Evolutionary conservation across 2,113 vertebrate genomes (phyloP).

Genomic region (Hyaena hyaena): DNA sequence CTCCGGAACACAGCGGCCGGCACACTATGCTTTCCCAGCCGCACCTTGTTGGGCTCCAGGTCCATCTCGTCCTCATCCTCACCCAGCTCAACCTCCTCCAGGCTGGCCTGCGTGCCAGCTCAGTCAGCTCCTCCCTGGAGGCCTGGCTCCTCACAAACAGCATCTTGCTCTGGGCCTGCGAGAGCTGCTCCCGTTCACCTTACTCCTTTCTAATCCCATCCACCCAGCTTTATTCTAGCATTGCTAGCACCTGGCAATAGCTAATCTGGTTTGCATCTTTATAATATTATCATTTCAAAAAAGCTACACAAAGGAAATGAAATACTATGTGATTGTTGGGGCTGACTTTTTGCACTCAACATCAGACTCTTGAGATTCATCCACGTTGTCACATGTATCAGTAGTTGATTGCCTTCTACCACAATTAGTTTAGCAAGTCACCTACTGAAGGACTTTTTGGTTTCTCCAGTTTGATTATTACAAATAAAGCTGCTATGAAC

Average conservation of each 20-base stretch:
- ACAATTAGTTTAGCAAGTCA: neutral
- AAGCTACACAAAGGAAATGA: neutral
- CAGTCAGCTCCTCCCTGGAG: conserved; percentile 88
- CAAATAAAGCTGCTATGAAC: neutral
- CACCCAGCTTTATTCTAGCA: neutral
- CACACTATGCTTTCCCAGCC: conserved; percentile 92
- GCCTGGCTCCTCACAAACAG: conserved; percentile 90
- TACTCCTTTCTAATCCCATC: conserved; percentile 32
- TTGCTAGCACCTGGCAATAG: too few species aligned
- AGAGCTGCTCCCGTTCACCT: too few species aligned
- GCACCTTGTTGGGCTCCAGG: conserved; percentile 91
- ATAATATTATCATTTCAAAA: neutral
- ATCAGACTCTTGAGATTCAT: neutral
- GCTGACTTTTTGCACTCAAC: neutral
- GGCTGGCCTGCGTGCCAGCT: conserved; percentile 93
- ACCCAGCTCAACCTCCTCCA: conserved; percentile 93
- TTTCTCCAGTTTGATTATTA: neutral
- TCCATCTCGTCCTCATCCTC: conserved; percentile 89
- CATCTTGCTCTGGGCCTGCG: conserved; percentile 90
- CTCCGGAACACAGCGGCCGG: conserved; percentile 92
- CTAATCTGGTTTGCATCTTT: neutral
- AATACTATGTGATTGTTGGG: neutral
- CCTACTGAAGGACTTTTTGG: neutral
- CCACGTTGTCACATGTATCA: neutral
- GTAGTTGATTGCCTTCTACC: neutral